These are phyloP conservation scores for Pelodytes ibericus DNA, from an alignment of 2,797 vertebrate genomes.

Conservation along the genomic window DNA sequence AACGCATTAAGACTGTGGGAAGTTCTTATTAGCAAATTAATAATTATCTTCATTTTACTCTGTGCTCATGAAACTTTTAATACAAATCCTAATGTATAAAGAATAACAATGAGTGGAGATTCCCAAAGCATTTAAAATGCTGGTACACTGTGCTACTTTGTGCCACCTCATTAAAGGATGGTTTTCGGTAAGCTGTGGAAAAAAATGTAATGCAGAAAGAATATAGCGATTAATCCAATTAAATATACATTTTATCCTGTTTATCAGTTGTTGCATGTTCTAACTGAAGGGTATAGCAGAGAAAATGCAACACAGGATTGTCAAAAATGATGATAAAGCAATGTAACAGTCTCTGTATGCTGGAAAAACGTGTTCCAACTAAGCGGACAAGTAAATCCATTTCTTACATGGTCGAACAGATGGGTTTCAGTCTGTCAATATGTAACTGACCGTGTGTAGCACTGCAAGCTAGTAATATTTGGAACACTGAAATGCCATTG, in stretches of 20 bases:
- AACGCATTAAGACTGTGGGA: no score
- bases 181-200: background rate
- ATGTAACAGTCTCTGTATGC: background rate
- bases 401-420: no score
- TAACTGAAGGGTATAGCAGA: background rate
- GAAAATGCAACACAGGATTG: background rate
- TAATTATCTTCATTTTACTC: no score
- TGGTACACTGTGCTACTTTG: background rate
- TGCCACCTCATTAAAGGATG: background rate
- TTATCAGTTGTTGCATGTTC: background rate
- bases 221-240: background rate
- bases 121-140: background rate
- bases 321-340: background rate
- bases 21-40: no score
- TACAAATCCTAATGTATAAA: background rate
- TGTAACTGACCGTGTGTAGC: no score
- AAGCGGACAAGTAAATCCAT: no score
- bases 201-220: background rate
- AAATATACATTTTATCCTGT: background rate
- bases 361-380: no score
- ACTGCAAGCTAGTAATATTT: no score
- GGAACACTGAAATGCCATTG: no score
- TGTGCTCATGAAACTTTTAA: background rate
- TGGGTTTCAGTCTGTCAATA: no score
- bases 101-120: background rate